Evolutionary conservation across 2,113 vertebrate species (phyloP).

Genomic region (Stictonetta naevosa): DNA sequence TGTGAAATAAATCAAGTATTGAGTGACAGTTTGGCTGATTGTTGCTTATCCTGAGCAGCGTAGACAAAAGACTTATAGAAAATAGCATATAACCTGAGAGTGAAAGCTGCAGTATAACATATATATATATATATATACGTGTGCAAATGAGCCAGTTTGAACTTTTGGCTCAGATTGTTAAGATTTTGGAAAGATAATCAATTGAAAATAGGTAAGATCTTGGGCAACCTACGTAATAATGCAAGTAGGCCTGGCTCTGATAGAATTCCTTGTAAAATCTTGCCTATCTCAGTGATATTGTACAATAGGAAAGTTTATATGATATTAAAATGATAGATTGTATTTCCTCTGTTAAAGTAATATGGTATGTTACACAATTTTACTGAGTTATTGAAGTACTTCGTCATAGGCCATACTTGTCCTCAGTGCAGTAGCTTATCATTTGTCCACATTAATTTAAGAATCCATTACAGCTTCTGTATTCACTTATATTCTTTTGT

Average conservation of each 20-base stretch:
- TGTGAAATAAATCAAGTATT: neutral
- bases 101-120: neutral
- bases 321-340: neutral
- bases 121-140: neutral
- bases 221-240: neutral
- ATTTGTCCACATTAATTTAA: neutral
- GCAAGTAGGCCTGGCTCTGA: neutral
- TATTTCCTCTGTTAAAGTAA: neutral
- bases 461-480: neutral
- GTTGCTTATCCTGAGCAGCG: neutral
- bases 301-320: neutral
- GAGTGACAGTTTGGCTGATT: neutral
- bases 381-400: neutral
- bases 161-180: neutral
- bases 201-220: neutral
- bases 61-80: neutral
- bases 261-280: neutral
- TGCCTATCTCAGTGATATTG: neutral
- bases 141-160: neutral
- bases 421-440: neutral
- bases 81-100: neutral
- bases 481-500: neutral
- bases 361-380: neutral
- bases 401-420: neutral
- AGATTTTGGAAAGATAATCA: neutral